phyloP scores from a whole-genome alignment of 2,888 invertebrate genomes.

The Hanleya hanleyi region DNA sequence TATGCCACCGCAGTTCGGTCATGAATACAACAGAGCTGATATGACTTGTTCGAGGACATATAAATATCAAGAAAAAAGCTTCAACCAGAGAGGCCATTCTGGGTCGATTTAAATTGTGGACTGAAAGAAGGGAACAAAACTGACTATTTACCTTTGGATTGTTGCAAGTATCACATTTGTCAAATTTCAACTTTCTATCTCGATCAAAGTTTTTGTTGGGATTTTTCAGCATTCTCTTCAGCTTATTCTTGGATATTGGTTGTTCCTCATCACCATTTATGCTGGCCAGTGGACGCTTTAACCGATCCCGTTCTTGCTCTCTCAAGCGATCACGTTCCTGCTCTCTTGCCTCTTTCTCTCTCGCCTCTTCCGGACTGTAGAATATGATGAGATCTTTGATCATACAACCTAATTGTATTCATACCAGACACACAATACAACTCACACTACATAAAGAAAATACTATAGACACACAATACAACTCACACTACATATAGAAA shows the following conservation, averaged over 20 bases:
- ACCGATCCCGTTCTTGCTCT: conserved; percentile 66
- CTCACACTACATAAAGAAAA: no score
- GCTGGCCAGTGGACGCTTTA: conserved; percentile 52
- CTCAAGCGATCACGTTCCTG: conserved; percentile 83
- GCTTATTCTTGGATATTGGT: conserved; percentile 82
- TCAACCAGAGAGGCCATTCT: background rate
- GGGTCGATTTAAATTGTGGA: background rate
- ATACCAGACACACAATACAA: no score
- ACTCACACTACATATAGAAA: no score
- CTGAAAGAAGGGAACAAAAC: background rate
- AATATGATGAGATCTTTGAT: no score
- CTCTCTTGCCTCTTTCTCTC: conserved; percentile 70
- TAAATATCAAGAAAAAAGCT: background rate
- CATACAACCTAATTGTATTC: no score
- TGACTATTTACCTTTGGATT: conserved; percentile 56
- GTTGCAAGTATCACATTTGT: conserved; percentile 56
- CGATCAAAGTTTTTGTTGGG: conserved; percentile 78
- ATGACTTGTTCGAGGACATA: no score
- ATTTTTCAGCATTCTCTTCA: conserved; percentile 87
- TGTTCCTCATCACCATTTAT: conserved; percentile 46
- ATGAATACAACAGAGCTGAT: no score
- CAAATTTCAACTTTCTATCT: conserved; percentile 50
- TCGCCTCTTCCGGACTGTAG: conserved; percentile 34
- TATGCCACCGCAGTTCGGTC: no score
- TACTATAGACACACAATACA: no score